A percentile compares a stretch with the other conserved stretches of the same genome.
Evolutionary conservation across 2,113 vertebrate genomes (phyloP).

Genomic region (Myrmophylax atrothorax): DNA sequence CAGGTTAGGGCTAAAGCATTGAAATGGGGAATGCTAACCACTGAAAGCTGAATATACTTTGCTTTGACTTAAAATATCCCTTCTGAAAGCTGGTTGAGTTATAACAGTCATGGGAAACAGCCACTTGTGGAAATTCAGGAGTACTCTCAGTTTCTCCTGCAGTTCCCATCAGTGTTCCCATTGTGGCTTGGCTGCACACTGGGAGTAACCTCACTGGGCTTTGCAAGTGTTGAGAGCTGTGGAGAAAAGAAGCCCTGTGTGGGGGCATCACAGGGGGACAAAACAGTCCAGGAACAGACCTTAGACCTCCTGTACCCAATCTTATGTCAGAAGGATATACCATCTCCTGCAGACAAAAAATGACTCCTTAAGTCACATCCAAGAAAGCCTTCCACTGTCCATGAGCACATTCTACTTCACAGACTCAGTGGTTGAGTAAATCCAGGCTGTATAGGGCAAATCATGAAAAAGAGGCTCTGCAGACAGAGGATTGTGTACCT

Average conservation of each 20-base stretch:
- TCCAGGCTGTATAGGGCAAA: neutral
- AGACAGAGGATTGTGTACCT: neutral
- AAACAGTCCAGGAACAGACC: neutral
- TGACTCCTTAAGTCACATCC: neutral
- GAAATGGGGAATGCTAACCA: neutral
- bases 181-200: fast-evolving
- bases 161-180: neutral
- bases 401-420: neutral
- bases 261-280: neutral
- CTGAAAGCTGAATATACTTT: neutral
- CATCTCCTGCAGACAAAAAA: neutral
- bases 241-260: neutral
- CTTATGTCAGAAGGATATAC: neutral
- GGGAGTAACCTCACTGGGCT: neutral
- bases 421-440: neutral
- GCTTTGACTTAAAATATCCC: conserved; percentile 1
- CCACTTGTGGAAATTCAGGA: neutral
- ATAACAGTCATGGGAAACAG: neutral
- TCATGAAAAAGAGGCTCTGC: neutral
- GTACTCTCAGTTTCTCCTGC: neutral
- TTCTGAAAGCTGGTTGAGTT: neutral
- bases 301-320: neutral
- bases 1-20: neutral
- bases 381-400: neutral
- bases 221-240: neutral